phyloP scores from a whole-genome alignment of 2,888 invertebrate genomes.

The Eustalomyia histrio region DNA sequence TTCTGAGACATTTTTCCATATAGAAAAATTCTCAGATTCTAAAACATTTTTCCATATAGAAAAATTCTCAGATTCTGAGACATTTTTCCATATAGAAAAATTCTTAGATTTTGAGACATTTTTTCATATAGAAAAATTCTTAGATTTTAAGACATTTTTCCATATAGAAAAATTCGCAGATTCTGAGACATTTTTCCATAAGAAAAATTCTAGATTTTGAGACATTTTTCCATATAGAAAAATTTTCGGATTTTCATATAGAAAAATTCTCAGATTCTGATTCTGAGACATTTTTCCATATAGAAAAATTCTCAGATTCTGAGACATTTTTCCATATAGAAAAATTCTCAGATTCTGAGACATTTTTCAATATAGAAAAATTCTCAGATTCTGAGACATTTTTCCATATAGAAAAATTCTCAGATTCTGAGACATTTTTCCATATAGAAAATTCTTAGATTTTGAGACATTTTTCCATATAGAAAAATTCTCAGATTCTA shows the following conservation, averaged over 20 bases:
- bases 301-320: not conserved
- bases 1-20: not conserved
- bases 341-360: not conserved
- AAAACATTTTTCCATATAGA: not conserved
- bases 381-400: not conserved
- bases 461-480: not conserved
- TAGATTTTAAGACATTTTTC: not conserved
- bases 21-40: not conserved
- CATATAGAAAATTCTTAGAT: not conserved
- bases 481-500: not conserved
- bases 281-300: too few relatives aligned
- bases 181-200: not conserved
- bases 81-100: not conserved
- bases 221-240: not conserved
- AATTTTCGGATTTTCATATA: too few relatives aligned
- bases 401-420: not conserved
- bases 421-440: not conserved
- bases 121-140: not conserved
- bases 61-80: not conserved
- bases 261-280: not conserved
- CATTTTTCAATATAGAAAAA: too few relatives aligned
- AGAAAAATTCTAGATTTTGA: not conserved
- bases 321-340: not conserved
- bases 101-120: not conserved
- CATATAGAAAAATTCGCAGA: not conserved